phyloP scores from a whole-genome alignment of 2,113 vertebrate species.

The Phoenicopterus ruber region DNA sequence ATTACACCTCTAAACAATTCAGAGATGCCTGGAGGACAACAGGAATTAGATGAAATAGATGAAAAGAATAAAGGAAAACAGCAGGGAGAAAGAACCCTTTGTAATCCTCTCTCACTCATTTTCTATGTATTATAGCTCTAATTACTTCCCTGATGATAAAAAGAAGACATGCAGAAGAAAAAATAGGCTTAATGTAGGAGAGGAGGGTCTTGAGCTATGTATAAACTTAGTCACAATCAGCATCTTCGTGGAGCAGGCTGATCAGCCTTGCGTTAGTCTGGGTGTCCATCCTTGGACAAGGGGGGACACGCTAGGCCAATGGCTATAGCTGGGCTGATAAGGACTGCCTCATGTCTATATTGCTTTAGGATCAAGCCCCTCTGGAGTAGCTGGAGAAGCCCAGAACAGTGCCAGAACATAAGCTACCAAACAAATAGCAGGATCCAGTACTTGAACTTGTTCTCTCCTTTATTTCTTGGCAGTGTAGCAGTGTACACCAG shows the following conservation, averaged over 20 bases:
- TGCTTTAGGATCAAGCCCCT: background rate
- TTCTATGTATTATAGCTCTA: conserved; percentile 20
- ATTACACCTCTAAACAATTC: conserved; percentile 46
- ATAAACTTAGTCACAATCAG: background rate
- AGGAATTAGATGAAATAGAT: conserved; percentile 46
- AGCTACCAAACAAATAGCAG: background rate
- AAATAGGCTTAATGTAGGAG: background rate
- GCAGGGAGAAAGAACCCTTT: background rate
- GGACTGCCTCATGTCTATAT: background rate
- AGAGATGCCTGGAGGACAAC: conserved; percentile 46
- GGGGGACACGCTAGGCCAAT: rapidly evolving
- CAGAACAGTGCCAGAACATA: background rate
- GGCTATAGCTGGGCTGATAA: background rate
- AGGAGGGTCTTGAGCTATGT: background rate
- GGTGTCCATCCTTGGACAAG: too few relatives aligned
- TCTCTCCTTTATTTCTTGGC: background rate
- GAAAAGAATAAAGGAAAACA: conserved; percentile 43
- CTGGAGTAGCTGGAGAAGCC: background rate
- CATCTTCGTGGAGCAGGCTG: background rate
- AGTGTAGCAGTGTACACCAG: background rate
- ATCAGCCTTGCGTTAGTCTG: background rate
- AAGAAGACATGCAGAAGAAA: background rate
- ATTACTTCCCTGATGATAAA: conserved; percentile 31
- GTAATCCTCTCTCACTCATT: conserved; percentile 10
- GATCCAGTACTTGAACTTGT: background rate